A percentile compares a stretch with the other conserved stretches of the same genome.
These are phyloP conservation scores for Urocitellus parryii DNA, from an alignment of 2,113 vertebrate species.

Conservation along the genomic window DNA sequence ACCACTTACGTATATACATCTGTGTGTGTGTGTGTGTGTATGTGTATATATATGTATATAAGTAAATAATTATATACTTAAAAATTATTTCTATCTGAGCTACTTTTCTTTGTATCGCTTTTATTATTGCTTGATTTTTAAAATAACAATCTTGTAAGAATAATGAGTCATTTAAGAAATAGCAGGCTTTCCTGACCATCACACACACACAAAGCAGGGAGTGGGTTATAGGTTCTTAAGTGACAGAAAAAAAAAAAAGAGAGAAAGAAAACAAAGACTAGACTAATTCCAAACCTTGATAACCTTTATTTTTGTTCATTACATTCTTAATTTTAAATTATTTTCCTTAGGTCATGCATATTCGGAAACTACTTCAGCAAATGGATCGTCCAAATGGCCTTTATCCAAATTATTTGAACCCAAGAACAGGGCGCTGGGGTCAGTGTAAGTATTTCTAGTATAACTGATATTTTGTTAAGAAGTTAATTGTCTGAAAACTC, in stretches of 20 bases:
- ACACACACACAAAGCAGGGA: background rate
- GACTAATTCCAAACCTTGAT: constrained; percentile 22
- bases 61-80: background rate
- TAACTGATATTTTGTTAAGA: constrained; percentile 35
- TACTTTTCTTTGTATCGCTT: background rate
- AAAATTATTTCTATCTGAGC: background rate
- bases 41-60: no score
- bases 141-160: constrained; percentile 28
- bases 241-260: background rate
- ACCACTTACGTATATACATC: background rate
- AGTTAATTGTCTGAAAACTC: background rate
- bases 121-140: constrained; percentile 26
- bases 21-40: no score
- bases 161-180: constrained; percentile 17
- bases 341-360: constrained; percentile 96
- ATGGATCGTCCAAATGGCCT: constrained; percentile 99
- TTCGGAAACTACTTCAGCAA: constrained; percentile 97
- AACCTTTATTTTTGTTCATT: constrained; percentile 63
- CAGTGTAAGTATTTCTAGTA: constrained; percentile 94
- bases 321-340: constrained; percentile 65
- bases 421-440: constrained; percentile 98
- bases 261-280: background rate
- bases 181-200: background rate
- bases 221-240: background rate
- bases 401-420: constrained; percentile 99